Evolutionary conservation across 2,113 vertebrate genomes (phyloP), one percentile per base, ranked within the genome.

Genomic region (Micronycteris hirsuta): DNA sequence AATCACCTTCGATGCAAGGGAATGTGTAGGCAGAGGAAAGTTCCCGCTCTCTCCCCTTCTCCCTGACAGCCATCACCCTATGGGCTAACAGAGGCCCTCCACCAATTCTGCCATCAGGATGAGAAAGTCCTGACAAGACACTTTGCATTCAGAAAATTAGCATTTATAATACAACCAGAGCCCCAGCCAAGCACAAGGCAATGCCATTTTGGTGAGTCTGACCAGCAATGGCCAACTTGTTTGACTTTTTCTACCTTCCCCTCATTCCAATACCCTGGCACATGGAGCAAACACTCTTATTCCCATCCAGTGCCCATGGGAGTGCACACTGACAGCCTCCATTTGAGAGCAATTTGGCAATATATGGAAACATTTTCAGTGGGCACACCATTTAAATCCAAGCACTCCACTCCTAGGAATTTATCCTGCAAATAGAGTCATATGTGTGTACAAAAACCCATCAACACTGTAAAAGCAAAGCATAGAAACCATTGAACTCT

Each of bases 131-230:
- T 67, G 20, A 73, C 78, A 86, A 82, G 89, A 91, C 9, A 73
- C n/a, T 94, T 70, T 70, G 31, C 45, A 94, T 91, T 91, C 76
- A 91, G 71, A 84, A 97, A 94, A 91, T 84, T 76, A 96, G 33
- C 73, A 89, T 82, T 71, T 88, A 54, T 63, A 80, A 76, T 9
- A 63, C n/a, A 94, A 70, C 33, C 68, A 73, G 81, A 65, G 49
- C 52, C 38, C 49, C 14, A 7, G 76, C 33, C 49, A 43, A 49
- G 45, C 63, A 54, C 54, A 1, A 31, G 52, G 67, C 63, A 61
- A 28, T 33, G 85, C 43, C 61, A 31, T 77, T 20, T 24, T 26
- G 10, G 13, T 67, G 41, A 47, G 5, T 89, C 74, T 76, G 52
- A 74, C 4, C 5, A 87, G 33, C 5, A 12, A 7, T 7, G n/a